phyloP scores from a whole-genome alignment of 64 coral and sea anemone species.

The Actinia tenebrosa region DNA sequence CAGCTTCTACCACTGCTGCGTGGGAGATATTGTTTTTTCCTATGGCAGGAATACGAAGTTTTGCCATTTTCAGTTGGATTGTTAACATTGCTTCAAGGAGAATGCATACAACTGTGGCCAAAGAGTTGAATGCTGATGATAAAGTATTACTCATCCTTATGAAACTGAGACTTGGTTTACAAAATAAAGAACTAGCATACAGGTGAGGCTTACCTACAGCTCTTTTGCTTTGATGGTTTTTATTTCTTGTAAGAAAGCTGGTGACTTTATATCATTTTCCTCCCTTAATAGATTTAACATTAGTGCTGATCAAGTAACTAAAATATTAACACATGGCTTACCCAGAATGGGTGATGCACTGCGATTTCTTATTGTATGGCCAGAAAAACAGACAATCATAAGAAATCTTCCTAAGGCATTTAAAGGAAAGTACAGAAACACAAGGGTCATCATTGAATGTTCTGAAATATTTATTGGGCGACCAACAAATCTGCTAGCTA shows the following conservation, averaged over 20 bases:
- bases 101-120: slow-evolving; percentile 21
- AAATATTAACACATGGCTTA: slow-evolving; percentile 16
- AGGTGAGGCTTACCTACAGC: not conserved
- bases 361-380: slow-evolving; percentile 46
- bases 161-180: slow-evolving; percentile 51
- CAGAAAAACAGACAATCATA: slow-evolving; percentile 45
- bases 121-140: slow-evolving; percentile 15
- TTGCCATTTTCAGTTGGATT: slow-evolving; percentile 37
- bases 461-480: slow-evolving; percentile 56
- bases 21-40: not conserved
- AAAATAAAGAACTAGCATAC: slow-evolving; percentile 40
- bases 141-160: slow-evolving; percentile 42
- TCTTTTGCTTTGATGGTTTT: slow-evolving; percentile 15
- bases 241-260: not conserved
- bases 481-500: slow-evolving; percentile 46
- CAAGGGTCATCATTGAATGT: slow-evolving; percentile 52
- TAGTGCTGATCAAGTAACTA: slow-evolving; percentile 24
- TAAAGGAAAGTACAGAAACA: slow-evolving; percentile 41
- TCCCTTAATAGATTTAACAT: not conserved
- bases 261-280: not conserved
- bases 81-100: slow-evolving; percentile 4
- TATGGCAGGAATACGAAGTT: slow-evolving; percentile 39
- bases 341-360: slow-evolving; percentile 34
- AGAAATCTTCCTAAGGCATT: slow-evolving; percentile 48
- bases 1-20: no score